Evolutionary conservation across 1,140 invertebrate species (phyloP).

Genomic region (Periplaneta americana): DNA sequence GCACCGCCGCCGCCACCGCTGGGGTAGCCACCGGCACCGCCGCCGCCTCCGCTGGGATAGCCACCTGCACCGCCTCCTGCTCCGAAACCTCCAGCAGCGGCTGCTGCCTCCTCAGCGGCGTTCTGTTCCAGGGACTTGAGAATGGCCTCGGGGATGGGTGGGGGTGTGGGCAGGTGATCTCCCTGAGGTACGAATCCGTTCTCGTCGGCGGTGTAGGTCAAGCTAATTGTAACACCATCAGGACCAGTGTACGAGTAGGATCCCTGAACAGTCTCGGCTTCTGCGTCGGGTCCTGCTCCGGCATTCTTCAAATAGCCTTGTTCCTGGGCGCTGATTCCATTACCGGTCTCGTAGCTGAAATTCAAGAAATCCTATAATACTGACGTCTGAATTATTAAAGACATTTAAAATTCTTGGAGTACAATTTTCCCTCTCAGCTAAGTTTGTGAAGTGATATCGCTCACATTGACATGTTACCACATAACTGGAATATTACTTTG

Average conservation of each 20-base stretch:
- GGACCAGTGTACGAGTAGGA: constrained; percentile 67
- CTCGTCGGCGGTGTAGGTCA: constrained; percentile 71
- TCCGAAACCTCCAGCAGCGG: neutral
- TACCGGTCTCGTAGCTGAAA: constrained; percentile 43
- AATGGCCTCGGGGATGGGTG: constrained; percentile 38
- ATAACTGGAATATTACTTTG: no score
- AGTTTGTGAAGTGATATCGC: no score
- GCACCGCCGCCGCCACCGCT: neutral
- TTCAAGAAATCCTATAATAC: no score
- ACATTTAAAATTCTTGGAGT: no score
- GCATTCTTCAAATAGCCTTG: constrained; percentile 54
- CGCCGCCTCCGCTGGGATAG: neutral
- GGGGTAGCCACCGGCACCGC: neutral
- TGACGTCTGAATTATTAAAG: no score
- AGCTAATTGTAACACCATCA: constrained; percentile 59
- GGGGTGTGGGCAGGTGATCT: constrained; percentile 44
- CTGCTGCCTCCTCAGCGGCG: constrained; percentile 33
- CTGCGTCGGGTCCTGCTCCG: constrained; percentile 43
- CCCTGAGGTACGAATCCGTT: constrained; percentile 61
- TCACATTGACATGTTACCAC: no score
- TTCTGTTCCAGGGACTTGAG: constrained; percentile 40
- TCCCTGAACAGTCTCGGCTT: constrained; percentile 57
- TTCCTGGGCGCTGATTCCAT: constrained; percentile 34
- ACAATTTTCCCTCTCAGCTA: no score
- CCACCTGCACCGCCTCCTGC: neutral